Evolutionary conservation across 2,888 invertebrate species (phyloP), one percentile per base, ranked within the genome.

Genomic region (Scrobipalpa costella): DNA sequence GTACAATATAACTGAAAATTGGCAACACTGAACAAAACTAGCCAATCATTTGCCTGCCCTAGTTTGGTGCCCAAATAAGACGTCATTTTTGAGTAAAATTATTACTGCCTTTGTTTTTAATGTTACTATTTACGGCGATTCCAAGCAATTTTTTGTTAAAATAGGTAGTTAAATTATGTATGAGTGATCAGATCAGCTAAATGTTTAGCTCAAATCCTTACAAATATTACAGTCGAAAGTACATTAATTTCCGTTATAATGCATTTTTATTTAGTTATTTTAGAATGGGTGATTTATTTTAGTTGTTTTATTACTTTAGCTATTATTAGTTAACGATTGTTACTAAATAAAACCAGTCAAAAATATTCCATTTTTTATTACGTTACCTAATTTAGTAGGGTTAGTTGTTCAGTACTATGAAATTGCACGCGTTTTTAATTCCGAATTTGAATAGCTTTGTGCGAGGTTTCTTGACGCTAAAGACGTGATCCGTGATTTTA

Each of bases 311-410:
- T 59, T 59, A 61, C 52, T 69, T 74, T 71, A 76, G 76, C 70
- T 64, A 69, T 72, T 67, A 73, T 73, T 73, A 79, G 75, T 76
- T 81, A 75, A 64, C 47, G 67, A 67, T 76, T 77, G 81, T 84
- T 84, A 78, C 76, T 83, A 61, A 86, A 83, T 82, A 84, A 85
- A 85, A 82, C 64, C 34, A 66, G 69, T 64, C 34, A 17, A 64
- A 33, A 55, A 55, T 52, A 27, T 27, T 17, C 5, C 15, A 15
- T 15, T n/a, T 55, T 61, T 55, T 55, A 55, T 55, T 55, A 15
- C 55, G 27, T 55, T 1, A 33, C 27, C 49, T 21, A 33, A 3
- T 55, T 55, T 11, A 52, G 19, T 21, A 11, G 33, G n/a, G 33
- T 6, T 27, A 27, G 21, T 8, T n/a, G 1, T n/a, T 52, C 5